A percentile compares a stretch with the other conserved stretches of the same genome.
Conservation (phyloP, 2,888 invertebrate species). For the Perdita meconis region DNA sequence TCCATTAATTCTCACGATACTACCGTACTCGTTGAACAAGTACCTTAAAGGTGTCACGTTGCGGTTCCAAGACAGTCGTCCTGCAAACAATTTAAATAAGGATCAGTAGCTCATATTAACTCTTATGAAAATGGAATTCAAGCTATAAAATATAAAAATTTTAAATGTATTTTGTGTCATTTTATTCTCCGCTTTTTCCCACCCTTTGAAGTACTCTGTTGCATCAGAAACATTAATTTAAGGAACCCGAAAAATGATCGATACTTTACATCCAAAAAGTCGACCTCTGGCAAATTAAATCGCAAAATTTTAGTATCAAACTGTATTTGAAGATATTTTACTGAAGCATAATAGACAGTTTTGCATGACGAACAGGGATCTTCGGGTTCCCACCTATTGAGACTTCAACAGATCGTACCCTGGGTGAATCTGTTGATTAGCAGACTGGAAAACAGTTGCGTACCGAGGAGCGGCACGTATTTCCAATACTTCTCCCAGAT, state of each 20-base stretch:
- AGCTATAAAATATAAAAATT: background rate
- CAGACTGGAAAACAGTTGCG: conserved; percentile 85
- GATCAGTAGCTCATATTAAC: no score
- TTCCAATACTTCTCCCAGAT: conserved; percentile 87
- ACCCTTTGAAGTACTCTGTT: background rate
- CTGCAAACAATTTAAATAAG: no score
- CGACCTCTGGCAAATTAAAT: background rate
- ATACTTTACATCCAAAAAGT: background rate
- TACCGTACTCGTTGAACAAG: conserved; percentile 86
- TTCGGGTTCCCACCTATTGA: conserved; percentile 57
- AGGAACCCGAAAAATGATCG: conserved; percentile 45
- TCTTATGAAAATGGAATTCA: no score
- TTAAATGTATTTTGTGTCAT: background rate
- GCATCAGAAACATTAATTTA: background rate
- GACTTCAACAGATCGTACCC: conserved; percentile 77
- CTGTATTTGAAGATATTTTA: background rate
- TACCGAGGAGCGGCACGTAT: conserved; percentile 87
- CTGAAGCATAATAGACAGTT: background rate
- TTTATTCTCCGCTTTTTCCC: background rate
- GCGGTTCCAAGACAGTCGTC: conserved; percentile 84
- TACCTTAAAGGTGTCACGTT: conserved; percentile 84
- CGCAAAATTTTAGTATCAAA: background rate
- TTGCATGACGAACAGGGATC: background rate
- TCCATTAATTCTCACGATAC: conserved; percentile 88
- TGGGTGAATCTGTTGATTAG: conserved; percentile 80